A percentile compares a stretch with the other conserved stretches of the same genome.
phyloP scores from a whole-genome alignment of 2,113 vertebrate species.

The Proterorhinus semilunaris region DNA sequence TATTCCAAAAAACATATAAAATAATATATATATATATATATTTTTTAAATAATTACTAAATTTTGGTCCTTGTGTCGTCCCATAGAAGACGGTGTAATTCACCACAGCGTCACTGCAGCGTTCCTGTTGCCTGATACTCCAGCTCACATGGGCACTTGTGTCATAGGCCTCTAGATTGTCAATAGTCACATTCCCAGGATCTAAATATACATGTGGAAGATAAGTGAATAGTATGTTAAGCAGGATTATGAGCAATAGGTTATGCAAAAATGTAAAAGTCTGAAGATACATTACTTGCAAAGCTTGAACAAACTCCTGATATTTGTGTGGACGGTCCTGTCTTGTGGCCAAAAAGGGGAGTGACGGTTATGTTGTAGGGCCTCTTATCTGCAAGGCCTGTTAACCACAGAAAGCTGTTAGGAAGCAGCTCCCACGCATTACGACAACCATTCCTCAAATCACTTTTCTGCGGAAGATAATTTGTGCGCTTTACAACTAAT shows the following conservation, averaged over 20 bases:
- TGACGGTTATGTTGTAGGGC: conserved; percentile 60
- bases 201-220: not conserved
- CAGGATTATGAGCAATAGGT: too few relatives aligned
- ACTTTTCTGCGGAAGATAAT: not conserved
- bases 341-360: conserved; percentile 49
- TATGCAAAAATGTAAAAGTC: conserved; percentile 2
- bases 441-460: not conserved
- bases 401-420: not conserved
- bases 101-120: conserved; percentile 36
- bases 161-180: not conserved
- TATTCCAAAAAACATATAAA: not conserved
- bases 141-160: conserved; percentile 40
- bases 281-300: conserved; percentile 35
- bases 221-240: not conserved
- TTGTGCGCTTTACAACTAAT: not conserved
- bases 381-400: conserved; percentile 51
- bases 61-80: not conserved
- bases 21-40: too few relatives aligned
- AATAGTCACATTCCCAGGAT: conserved; percentile 28
- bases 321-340: conserved; percentile 39
- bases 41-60: conserved; percentile 46
- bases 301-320: conserved; percentile 47
- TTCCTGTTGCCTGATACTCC: conserved; percentile 27
- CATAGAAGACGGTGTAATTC: conserved; percentile 45
- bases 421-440: not conserved